Conservation (phyloP, 2,113 vertebrate species). For the Rhinogobius similis region DNA sequence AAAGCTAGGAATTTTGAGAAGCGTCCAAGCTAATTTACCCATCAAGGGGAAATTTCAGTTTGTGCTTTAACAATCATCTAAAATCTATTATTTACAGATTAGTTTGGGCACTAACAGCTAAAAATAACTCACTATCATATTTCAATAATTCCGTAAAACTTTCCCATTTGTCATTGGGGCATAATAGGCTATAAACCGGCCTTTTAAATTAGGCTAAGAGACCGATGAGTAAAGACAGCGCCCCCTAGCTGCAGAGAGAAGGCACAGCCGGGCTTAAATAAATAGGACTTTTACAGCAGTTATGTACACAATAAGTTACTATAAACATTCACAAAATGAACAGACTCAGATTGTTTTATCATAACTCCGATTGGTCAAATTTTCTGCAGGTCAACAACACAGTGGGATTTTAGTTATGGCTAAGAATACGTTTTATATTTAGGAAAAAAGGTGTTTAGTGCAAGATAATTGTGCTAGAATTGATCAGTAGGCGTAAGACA, state of each 20-base stretch:
- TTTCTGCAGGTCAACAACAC: slow-evolving; percentile 25
- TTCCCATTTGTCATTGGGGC: slow-evolving; percentile 42
- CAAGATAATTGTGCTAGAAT: neutral
- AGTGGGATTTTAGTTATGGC: slow-evolving; percentile 21
- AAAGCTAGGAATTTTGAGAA: neutral
- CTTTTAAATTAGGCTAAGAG: neutral
- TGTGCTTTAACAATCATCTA: neutral
- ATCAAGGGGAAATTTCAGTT: neutral
- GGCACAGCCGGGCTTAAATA: slow-evolving; percentile 69
- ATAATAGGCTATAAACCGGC: slow-evolving; percentile 1
- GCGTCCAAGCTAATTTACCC: neutral
- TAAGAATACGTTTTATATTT: neutral
- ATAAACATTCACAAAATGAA: slow-evolving; percentile 17
- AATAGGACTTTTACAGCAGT: slow-evolving; percentile 52
- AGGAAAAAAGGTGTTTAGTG: slow-evolving; percentile 3
- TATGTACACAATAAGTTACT: slow-evolving; percentile 70
- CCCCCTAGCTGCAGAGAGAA: slow-evolving; percentile 60
- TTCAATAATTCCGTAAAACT: neutral
- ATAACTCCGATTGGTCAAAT: neutral
- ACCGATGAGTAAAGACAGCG: slow-evolving; percentile 24
- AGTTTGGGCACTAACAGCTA: slow-evolving; percentile 7
- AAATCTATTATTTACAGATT: slow-evolving; percentile 10
- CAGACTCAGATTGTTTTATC: slow-evolving; percentile 39
- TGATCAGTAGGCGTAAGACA: neutral
- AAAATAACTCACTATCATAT: slow-evolving; percentile 1